phyloP scores from a whole-genome alignment of 2,797 vertebrate species.

The Bufotes viridis region DNA sequence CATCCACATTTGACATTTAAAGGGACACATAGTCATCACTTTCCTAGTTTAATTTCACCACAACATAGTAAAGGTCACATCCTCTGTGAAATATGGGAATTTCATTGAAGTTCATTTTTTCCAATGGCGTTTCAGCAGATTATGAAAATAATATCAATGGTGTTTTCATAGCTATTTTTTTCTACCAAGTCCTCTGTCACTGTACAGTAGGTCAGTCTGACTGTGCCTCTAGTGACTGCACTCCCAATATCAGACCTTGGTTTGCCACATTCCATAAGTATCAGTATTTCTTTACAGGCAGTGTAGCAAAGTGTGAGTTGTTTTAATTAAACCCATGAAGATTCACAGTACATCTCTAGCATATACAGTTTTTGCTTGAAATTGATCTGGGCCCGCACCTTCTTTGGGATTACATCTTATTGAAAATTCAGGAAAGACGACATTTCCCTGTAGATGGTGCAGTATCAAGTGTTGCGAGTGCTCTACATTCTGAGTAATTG shows the following conservation, averaged over 20 bases:
- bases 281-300: conserved; percentile 21
- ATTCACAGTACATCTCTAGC: conserved; percentile 41
- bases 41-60: conserved; percentile 60
- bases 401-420: conserved; percentile 54
- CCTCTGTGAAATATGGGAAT: conserved; percentile 59
- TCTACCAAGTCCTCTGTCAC: conserved; percentile 50
- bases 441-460: conserved; percentile 51
- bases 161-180: conserved; percentile 54
- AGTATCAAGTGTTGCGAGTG: conserved; percentile 38
- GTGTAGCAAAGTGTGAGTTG: conserved; percentile 32
- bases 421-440: conserved; percentile 55
- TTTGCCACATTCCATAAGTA: conserved; percentile 31
- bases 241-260: conserved; percentile 38
- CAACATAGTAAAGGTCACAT: conserved; percentile 63
- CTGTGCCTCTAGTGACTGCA: conserved; percentile 40
- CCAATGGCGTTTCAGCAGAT: conserved; percentile 45
- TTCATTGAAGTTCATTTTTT: conserved; percentile 59
- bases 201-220: conserved; percentile 40
- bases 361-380: conserved; percentile 57
- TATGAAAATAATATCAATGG: conserved; percentile 55
- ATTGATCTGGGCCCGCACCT: conserved; percentile 57
- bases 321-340: conserved; percentile 58
- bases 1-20: conserved; percentile 62
- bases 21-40: conserved; percentile 64
- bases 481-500: conserved; percentile 37